Conservation (phyloP, 2,888 invertebrate genomes). For the Acleris literana region DNA sequence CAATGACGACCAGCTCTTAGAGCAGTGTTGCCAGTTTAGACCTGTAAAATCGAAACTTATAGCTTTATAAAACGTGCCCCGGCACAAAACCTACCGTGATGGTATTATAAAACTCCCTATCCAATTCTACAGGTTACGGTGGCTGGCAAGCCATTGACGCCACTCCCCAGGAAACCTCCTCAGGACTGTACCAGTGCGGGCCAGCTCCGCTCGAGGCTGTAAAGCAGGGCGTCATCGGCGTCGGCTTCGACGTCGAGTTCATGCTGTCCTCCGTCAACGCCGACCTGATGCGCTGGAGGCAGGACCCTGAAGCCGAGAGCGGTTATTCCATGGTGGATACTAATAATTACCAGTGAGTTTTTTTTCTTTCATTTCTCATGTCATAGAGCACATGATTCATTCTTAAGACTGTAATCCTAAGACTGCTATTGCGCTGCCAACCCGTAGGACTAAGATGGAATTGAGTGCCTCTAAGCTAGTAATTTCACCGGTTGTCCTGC, state of each 20-base stretch:
- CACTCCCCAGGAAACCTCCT: constrained; percentile 92
- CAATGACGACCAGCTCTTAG: too few relatives aligned
- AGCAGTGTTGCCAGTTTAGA: too few relatives aligned
- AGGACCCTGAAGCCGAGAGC: constrained; percentile 84
- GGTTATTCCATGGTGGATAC: constrained; percentile 88
- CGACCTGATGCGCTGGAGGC: constrained; percentile 91
- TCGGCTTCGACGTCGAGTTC: constrained; percentile 90
- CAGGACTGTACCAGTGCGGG: constrained; percentile 89
- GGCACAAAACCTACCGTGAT: too few relatives aligned
- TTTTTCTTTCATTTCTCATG: neutral
- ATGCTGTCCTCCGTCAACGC: constrained; percentile 93
- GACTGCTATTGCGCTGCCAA: too few relatives aligned
- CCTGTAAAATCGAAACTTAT: too few relatives aligned
- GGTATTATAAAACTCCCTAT: neutral
- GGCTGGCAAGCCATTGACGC: constrained; percentile 96
- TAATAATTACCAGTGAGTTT: constrained; percentile 88
- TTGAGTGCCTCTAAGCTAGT: too few relatives aligned
- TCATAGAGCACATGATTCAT: too few relatives aligned
- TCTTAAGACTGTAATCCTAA: too few relatives aligned
- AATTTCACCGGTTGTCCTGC: too few relatives aligned
- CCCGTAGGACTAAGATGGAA: too few relatives aligned
- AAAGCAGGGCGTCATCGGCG: constrained; percentile 89
- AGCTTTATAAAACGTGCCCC: too few relatives aligned
- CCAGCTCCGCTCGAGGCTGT: constrained; percentile 91
- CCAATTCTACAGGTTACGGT: constrained; percentile 84